phyloP scores from a whole-genome alignment of 2,888 invertebrate genomes.

The Dorcus parallelipipedus region DNA sequence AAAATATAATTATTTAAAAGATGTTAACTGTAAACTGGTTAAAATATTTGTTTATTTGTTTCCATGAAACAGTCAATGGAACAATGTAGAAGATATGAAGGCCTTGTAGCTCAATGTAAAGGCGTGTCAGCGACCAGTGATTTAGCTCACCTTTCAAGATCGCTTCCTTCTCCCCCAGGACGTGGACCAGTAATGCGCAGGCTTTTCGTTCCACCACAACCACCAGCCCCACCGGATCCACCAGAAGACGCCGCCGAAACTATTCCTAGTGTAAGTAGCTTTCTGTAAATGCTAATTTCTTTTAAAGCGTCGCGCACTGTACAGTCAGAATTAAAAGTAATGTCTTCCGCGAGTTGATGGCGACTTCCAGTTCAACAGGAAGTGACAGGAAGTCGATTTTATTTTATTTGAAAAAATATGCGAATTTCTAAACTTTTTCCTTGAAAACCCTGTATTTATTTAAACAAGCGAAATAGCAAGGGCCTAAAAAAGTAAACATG shows the following conservation, averaged over 20 bases:
- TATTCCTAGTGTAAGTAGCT: conserved; percentile 47
- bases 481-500: no score
- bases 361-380: no score
- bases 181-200: conserved; percentile 50
- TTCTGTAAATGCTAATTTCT: no score
- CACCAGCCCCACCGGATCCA: conserved; percentile 53
- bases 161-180: conserved; percentile 56
- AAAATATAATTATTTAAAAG: no score
- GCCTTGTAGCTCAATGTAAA: conserved; percentile 72
- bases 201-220: conserved; percentile 66
- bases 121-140: conserved; percentile 71
- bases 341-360: no score
- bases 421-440: no score
- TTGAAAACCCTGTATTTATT: no score
- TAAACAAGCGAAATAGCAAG: no score
- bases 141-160: conserved; percentile 73
- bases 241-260: conserved; percentile 47
- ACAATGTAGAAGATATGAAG: conserved; percentile 80
- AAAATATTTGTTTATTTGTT: conserved; percentile 1
- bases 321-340: no score
- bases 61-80: conserved; percentile 64
- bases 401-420: no score
- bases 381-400: no score
- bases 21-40: background rate
- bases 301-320: no score